These are phyloP conservation scores for Drosophila takahashii DNA, from an alignment of 1,140 invertebrate genomes.

Conservation along the genomic window DNA sequence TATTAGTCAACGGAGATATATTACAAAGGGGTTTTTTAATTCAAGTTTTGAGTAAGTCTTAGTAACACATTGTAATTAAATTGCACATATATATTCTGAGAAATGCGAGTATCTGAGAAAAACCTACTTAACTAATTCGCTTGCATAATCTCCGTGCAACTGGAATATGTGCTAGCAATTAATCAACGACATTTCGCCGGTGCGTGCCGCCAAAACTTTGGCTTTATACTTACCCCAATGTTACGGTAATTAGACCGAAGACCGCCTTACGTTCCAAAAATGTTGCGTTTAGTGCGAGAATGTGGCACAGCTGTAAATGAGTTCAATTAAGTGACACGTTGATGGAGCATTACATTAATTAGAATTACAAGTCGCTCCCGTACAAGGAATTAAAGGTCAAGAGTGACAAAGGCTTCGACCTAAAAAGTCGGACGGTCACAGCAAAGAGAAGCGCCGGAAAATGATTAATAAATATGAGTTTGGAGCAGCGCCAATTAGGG, in stretches of 20 bases:
- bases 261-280: slow-evolving; percentile 32
- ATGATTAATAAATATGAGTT: slow-evolving; percentile 64
- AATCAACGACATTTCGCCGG: slow-evolving; percentile 59
- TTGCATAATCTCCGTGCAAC: slow-evolving; percentile 53
- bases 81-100: not conserved
- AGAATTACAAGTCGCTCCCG: slow-evolving; percentile 51
- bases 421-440: slow-evolving; percentile 12
- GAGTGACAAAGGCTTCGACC: slow-evolving; percentile 55
- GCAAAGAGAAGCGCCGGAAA: slow-evolving; percentile 46
- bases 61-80: no score
- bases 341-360: slow-evolving; percentile 65
- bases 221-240: slow-evolving; percentile 22
- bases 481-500: slow-evolving; percentile 62
- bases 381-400: slow-evolving; percentile 43
- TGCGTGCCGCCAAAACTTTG: slow-evolving; percentile 27
- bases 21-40: not conserved
- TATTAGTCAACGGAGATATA: not conserved
- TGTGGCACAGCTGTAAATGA: slow-evolving; percentile 26
- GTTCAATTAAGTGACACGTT: slow-evolving; percentile 57
- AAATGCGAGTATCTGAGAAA: not conserved
- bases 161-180: slow-evolving; percentile 45
- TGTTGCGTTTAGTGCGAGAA: slow-evolving; percentile 11
- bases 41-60: not conserved
- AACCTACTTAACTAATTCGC: slow-evolving; percentile 12
- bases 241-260: slow-evolving; percentile 66